Evolutionary conservation across 2,888 invertebrate species (phyloP).

Genomic region (Agrochola circellaris): DNA sequence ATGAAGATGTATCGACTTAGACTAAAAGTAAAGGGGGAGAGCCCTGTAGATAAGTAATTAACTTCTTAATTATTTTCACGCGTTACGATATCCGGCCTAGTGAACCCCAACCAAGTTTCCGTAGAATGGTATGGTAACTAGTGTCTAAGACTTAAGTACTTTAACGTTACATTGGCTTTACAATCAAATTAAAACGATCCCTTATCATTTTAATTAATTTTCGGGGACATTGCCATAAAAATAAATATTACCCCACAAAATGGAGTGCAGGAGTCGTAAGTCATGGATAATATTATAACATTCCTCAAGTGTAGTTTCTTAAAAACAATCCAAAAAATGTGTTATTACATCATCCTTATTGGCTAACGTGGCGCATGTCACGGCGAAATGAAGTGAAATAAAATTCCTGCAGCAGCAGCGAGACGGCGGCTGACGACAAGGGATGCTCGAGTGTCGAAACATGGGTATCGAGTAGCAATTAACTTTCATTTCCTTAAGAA

Average conservation of each 20-base stretch:
- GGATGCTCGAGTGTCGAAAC: neutral
- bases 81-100: neutral
- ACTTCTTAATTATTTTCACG: constrained; percentile 17
- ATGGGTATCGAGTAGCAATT: neutral
- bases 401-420: constrained; percentile 52
- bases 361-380: constrained; percentile 43
- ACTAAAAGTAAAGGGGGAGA: constrained; percentile 16
- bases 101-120: neutral
- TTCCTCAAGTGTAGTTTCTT: constrained; percentile 25
- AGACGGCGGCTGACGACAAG: constrained; percentile 38
- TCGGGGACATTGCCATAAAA: neutral
- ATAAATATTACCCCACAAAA: neutral
- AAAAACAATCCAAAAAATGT: constrained; percentile 47
- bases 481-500: neutral
- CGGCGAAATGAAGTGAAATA: constrained; percentile 61
- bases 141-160: neutral
- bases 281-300: constrained; percentile 7
- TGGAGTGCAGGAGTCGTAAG: constrained; percentile 1
- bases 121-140: neutral
- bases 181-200: neutral
- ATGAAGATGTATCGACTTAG: constrained; percentile 47
- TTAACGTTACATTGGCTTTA: neutral
- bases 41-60: constrained; percentile 11
- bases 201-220: neutral
- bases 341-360: constrained; percentile 50